phyloP scores from a whole-genome alignment of 2,113 vertebrate species.

The Aegotheles bennettii region DNA sequence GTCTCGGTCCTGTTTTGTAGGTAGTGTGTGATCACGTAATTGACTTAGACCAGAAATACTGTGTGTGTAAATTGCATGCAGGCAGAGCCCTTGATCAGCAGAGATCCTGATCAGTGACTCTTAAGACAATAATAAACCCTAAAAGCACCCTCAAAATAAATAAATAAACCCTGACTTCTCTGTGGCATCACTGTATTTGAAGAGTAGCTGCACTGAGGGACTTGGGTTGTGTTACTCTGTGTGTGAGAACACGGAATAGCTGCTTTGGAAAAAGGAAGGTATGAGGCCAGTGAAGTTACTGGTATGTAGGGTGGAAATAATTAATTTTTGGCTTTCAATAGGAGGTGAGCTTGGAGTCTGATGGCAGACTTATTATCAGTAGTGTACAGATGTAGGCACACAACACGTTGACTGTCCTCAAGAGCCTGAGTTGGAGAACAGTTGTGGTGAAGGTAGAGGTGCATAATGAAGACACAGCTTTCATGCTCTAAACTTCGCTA shows the following conservation, averaged over 20 bases:
- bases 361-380: not conserved
- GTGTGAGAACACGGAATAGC: not conserved
- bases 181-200: not conserved
- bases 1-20: not conserved
- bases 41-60: not conserved
- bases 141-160: not conserved
- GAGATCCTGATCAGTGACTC: not conserved
- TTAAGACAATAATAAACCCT: not conserved
- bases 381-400: not conserved
- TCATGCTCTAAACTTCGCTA: not conserved
- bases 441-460: not conserved
- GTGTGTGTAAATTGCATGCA: not conserved
- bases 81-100: not conserved
- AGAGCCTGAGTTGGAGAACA: not conserved
- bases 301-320: not conserved
- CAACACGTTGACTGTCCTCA: accelerated
- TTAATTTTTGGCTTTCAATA: not conserved
- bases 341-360: not conserved
- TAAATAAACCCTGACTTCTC: accelerated
- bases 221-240: not conserved
- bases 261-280: not conserved
- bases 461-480: not conserved
- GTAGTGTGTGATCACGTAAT: not conserved
- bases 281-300: not conserved
- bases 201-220: not conserved